Conservation (phyloP, 2,113 vertebrate species). For the Ochotona princeps region DNA sequence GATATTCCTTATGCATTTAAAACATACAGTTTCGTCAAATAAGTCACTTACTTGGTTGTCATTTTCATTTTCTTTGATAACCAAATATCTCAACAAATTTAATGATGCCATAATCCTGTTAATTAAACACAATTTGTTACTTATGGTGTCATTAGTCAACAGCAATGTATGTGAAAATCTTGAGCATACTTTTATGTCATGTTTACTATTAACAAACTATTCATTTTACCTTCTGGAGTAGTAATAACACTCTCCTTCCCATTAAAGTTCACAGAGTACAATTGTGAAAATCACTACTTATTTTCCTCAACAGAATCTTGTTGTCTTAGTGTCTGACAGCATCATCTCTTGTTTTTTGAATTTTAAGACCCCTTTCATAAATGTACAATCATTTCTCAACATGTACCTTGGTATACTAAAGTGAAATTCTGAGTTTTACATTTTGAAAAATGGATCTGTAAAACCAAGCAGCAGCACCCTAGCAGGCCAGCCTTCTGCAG, state of each 20-base stretch:
- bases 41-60: constrained; percentile 91
- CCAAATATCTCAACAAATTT: constrained; percentile 94
- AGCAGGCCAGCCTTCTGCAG: not conserved
- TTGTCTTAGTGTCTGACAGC: constrained; percentile 14
- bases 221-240: not conserved
- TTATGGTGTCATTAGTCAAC: constrained; percentile 38
- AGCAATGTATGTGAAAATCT: constrained; percentile 27
- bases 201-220: constrained; percentile 1
- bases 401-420: not conserved
- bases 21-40: constrained; percentile 76
- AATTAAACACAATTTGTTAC: constrained; percentile 78
- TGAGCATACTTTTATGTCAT: not conserved
- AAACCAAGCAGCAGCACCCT: constrained; percentile 38
- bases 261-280: constrained; percentile 52
- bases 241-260: not conserved
- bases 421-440: not conserved
- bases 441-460: not conserved
- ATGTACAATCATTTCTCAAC: not conserved
- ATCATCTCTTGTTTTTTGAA: constrained; percentile 45
- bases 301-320: not conserved
- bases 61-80: constrained; percentile 91
- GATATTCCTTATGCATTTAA: not conserved
- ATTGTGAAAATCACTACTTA: not conserved
- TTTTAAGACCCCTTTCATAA: constrained; percentile 56
- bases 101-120: constrained; percentile 95